Conservation (phyloP, 1,140 invertebrate species). For the Pomacea maculata region DNA sequence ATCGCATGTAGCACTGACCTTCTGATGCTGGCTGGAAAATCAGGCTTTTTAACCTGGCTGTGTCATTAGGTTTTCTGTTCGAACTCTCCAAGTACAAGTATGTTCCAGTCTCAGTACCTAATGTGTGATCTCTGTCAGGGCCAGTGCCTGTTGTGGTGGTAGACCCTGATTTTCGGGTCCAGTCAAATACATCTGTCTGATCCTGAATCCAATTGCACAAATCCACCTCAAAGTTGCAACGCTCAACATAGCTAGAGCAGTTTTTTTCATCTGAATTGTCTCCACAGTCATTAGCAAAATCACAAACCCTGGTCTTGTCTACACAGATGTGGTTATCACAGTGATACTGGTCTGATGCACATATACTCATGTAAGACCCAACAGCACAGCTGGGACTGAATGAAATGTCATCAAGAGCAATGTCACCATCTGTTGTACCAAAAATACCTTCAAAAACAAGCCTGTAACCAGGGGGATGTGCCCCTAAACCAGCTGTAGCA, state of each 20-base stretch:
- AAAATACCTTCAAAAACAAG: constrained; percentile 49
- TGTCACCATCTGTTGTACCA: constrained; percentile 75
- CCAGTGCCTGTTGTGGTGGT: constrained; percentile 70
- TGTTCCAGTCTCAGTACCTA: constrained; percentile 73
- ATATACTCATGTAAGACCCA: constrained; percentile 23
- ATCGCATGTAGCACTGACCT: constrained; percentile 60
- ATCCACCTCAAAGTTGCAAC: constrained; percentile 58
- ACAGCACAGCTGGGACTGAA: constrained; percentile 66
- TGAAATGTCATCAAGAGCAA: constrained; percentile 79
- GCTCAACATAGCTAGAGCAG: constrained; percentile 54
- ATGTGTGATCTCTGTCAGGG: constrained; percentile 78
- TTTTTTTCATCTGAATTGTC: constrained; percentile 62
- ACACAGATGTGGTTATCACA: constrained; percentile 50
- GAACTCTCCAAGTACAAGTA: constrained; percentile 81
- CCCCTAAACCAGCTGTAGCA: constrained; percentile 41
- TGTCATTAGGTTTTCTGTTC: constrained; percentile 73
- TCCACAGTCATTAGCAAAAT: constrained; percentile 62
- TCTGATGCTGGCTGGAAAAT: constrained; percentile 42
- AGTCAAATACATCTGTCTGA: constrained; percentile 52
- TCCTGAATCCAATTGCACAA: constrained; percentile 54
- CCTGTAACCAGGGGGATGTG: constrained; percentile 34
- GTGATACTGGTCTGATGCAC: constrained; percentile 52
- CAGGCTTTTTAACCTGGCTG: constrained; percentile 72
- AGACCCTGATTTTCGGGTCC: constrained; percentile 69
- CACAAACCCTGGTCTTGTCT: constrained; percentile 47